Conservation (phyloP, 2,888 invertebrate species). For the Nemotelus pantherinus region DNA sequence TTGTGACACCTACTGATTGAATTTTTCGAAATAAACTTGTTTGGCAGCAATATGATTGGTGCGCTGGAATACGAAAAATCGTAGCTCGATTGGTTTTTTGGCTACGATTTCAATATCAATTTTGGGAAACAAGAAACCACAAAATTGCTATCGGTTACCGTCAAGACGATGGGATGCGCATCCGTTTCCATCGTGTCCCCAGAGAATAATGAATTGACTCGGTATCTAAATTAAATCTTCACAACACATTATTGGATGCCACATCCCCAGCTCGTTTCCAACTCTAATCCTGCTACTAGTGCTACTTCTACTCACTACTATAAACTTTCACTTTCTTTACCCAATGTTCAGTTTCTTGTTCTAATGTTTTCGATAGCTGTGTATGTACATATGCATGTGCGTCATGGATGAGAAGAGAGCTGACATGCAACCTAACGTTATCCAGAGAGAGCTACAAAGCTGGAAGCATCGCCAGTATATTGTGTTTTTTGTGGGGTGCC, state of each 20-base stretch:
- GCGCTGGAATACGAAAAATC: too few species aligned
- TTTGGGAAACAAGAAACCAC: conserved; percentile 42
- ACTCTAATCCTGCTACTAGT: background rate
- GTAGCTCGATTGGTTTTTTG: too few species aligned
- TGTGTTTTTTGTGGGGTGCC: conserved; percentile 26
- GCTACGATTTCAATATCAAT: conserved; percentile 30
- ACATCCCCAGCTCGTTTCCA: conserved; percentile 33
- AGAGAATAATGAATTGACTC: conserved; percentile 50
- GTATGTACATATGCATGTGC: background rate
- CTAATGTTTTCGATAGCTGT: conserved; percentile 6
- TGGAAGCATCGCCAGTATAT: conserved; percentile 27
- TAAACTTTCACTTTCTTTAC: conserved; percentile 38
- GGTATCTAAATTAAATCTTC: conserved; percentile 51
- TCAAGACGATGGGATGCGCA: conserved; percentile 43
- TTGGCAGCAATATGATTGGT: too few species aligned
- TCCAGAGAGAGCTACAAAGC: background rate
- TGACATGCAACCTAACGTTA: conserved; percentile 44
- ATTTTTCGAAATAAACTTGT: too few species aligned
- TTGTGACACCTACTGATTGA: too few species aligned
- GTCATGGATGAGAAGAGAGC: conserved; percentile 40
- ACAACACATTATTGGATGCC: conserved; percentile 46
- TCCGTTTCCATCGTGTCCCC: conserved; percentile 45
- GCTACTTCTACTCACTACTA: conserved; percentile 30
- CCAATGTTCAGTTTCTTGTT: conserved; percentile 10
- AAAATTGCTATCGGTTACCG: conserved; percentile 41